A percentile compares a stretch with the other conserved stretches of the same genome.
Evolutionary conservation across 2,797 vertebrate species (phyloP).

Genomic region (Catostomus latipinnis): DNA sequence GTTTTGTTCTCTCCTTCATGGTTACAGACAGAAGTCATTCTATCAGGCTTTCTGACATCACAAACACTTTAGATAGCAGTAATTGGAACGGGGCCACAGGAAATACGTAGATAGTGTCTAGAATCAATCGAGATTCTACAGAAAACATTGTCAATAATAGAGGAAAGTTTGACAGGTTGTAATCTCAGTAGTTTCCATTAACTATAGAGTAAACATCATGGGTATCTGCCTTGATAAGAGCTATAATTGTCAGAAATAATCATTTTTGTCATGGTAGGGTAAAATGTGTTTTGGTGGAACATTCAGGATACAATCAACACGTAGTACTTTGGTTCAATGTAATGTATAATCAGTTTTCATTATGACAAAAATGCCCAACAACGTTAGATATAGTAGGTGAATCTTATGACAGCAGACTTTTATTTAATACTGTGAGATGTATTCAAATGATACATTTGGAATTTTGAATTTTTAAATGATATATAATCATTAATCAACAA

Average conservation of each 20-base stretch:
- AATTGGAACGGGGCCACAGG: constrained; percentile 12
- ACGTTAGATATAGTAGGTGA: not conserved
- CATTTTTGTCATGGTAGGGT: not conserved
- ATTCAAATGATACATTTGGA: not conserved
- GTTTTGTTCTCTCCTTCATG: constrained; percentile 85
- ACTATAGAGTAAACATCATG: not conserved
- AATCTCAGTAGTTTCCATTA: no score
- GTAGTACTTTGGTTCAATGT: no score
- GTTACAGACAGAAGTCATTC: constrained; percentile 84
- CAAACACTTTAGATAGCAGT: not conserved
- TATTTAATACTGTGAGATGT: constrained; percentile 8
- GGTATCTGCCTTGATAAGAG: not conserved
- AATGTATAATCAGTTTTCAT: no score
- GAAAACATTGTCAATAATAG: not conserved
- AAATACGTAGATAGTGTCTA: not conserved
- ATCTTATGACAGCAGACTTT: not conserved
- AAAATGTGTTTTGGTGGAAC: not conserved
- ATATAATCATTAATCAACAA: not conserved
- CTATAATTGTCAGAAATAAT: not conserved
- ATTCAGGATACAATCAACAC: no score
- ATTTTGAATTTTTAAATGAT: not conserved
- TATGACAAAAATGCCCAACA: no score
- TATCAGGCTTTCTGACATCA: constrained; percentile 29
- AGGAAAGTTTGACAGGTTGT: no score
- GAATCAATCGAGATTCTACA: not conserved